Percentiles rank a stretch among this genome's conserved stretches.
Evolutionary conservation across 2,797 vertebrate species (phyloP).

Genomic region (Carapus acus): DNA sequence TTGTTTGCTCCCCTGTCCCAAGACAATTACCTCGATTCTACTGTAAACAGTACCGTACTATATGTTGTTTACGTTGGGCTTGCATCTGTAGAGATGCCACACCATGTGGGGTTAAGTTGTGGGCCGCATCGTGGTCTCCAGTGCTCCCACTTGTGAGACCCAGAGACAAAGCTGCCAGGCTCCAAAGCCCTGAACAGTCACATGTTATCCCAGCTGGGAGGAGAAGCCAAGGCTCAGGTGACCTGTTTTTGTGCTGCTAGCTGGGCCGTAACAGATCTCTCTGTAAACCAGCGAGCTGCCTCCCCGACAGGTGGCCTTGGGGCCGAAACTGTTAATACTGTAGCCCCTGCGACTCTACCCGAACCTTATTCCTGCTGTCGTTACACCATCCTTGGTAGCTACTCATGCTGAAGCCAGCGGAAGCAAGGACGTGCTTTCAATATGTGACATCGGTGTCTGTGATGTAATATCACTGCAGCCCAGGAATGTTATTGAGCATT

Average conservation of each 20-base stretch:
- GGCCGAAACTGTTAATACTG: slow-evolving; percentile 35
- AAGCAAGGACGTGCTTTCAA: slow-evolving; percentile 18
- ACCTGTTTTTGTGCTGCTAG: slow-evolving; percentile 67
- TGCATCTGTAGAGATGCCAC: slow-evolving; percentile 20
- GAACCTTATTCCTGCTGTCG: slow-evolving; percentile 31
- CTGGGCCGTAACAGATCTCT: slow-evolving; percentile 64
- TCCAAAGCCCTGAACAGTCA: slow-evolving; percentile 47
- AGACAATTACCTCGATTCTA: slow-evolving; percentile 21
- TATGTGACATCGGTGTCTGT: slow-evolving; percentile 36
- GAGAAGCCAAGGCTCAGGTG: slow-evolving; percentile 65
- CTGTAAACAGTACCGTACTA: slow-evolving; percentile 33
- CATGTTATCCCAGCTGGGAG: slow-evolving; percentile 61
- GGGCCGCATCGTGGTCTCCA: slow-evolving; percentile 29
- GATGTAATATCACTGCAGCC: slow-evolving; percentile 54
- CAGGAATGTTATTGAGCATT: slow-evolving; percentile 57
- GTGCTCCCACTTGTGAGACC: slow-evolving; percentile 53
- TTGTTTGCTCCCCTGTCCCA: slow-evolving; percentile 18
- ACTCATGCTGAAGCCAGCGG: slow-evolving; percentile 13
- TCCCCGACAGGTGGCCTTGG: slow-evolving; percentile 59
- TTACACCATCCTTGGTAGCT: slow-evolving; percentile 25
- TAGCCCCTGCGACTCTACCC: slow-evolving; percentile 22
- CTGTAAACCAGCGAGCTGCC: slow-evolving; percentile 51
- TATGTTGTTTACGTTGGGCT: slow-evolving; percentile 9
- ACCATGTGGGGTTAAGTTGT: slow-evolving; percentile 24
- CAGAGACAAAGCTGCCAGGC: slow-evolving; percentile 44